Conservation (phyloP, 2,113 vertebrate species). For the Chauna torquata region DNA sequence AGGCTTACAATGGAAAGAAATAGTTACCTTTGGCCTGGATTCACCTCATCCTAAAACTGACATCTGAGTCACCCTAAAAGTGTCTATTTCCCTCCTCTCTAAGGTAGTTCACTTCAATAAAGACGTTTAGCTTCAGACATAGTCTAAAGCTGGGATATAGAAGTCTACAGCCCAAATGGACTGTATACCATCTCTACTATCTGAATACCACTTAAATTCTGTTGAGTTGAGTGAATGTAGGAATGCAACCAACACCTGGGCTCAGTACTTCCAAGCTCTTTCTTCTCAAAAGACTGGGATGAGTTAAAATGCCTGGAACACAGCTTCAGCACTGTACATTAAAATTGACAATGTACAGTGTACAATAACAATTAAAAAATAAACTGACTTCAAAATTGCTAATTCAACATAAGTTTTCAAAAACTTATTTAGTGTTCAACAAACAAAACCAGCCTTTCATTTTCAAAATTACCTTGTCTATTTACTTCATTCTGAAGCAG, state of each 20-base stretch:
- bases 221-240: background rate
- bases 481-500: constrained; percentile 98
- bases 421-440: background rate
- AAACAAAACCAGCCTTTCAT: background rate
- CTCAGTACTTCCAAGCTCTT: background rate
- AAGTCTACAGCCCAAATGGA: background rate
- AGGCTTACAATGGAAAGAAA: background rate
- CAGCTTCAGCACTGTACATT: background rate
- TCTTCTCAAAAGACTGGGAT: background rate
- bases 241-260: background rate
- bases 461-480: constrained; percentile 86
- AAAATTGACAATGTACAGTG: background rate
- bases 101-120: background rate
- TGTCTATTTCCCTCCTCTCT: background rate
- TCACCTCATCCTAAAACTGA: background rate
- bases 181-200: background rate
- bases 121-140: background rate
- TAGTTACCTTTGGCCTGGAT: background rate
- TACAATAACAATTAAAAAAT: background rate
- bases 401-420: background rate
- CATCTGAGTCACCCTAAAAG: background rate
- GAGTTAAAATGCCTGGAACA: background rate
- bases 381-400: background rate
- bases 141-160: background rate
- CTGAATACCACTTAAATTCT: background rate